A percentile compares a stretch with the other conserved stretches of the same genome.
These are phyloP conservation scores for Lissocephala sabroskyi DNA, from an alignment of 2,888 invertebrate genomes.

Conservation along the genomic window DNA sequence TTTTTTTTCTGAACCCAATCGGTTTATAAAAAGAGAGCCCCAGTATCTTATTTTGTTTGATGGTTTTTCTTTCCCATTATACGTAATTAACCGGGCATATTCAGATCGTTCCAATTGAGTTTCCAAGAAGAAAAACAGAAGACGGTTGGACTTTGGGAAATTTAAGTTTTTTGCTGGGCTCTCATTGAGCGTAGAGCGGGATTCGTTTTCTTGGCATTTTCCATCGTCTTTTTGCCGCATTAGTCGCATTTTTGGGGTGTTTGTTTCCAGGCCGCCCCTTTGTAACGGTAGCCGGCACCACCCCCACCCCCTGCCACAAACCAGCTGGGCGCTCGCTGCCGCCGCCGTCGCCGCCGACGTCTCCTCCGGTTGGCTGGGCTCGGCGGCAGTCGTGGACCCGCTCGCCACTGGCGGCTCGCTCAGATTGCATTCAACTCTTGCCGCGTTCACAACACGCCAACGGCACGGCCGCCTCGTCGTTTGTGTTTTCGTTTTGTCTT, in stretches of 20 bases:
- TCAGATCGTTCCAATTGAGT: too few relatives aligned
- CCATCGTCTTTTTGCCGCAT: conserved; percentile 23
- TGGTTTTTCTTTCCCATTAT: too few relatives aligned
- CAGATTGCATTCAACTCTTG: conserved; percentile 64
- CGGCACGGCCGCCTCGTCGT: conserved; percentile 20
- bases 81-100: too few relatives aligned
- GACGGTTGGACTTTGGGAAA: too few relatives aligned
- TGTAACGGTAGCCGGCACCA: conserved; percentile 10
- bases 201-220: not conserved
- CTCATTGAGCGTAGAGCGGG: too few relatives aligned
- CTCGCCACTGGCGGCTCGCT: conserved; percentile 24
- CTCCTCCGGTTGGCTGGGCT: conserved; percentile 20
- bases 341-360: conserved; percentile 23
- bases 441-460: conserved; percentile 50
- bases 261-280: conserved; percentile 14
- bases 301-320: conserved; percentile 14
- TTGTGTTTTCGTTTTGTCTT: conserved; percentile 18
- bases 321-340: too few relatives aligned
- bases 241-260: conserved; percentile 42
- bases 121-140: too few relatives aligned
- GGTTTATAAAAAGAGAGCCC: too few relatives aligned
- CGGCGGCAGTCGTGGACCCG: conserved; percentile 17
- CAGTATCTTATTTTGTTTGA: too few relatives aligned
- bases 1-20: too few relatives aligned
- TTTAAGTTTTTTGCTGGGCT: too few relatives aligned